Base-by-base conservation (phyloP, 2,797 vertebrate genomes). In the Erpetoichthys calabaricus region DNA sequence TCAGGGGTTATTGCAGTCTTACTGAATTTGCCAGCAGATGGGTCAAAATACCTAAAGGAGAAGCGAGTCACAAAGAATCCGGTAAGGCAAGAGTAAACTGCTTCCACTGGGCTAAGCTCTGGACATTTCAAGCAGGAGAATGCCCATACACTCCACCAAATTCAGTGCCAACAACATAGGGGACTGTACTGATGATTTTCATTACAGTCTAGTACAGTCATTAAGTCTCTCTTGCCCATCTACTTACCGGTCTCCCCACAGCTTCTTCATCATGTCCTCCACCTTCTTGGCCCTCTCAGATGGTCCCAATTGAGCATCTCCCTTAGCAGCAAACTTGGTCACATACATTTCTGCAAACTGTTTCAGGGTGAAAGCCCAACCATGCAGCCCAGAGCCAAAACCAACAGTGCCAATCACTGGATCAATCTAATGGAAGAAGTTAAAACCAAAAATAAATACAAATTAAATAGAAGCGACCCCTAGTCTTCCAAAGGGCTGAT, bases 221-320 rank as follows among this genome's bases (percentile, higher is more conserved):
- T 25, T 25, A 25, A 25, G 25, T 25, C 25, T 25, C 25, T 25
- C 25, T 25, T 25, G 25, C 47, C 41, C 8, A 8, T 5, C 8
- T 44, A 8, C 87, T 72, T 59, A 96, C 95, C 85, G 78, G 51
- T 95, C 89, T 58, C 95, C 94, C 95, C 94, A 97, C 61, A 98
- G 80, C 66, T 94, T 97, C 77, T 93, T 98, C 94, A 97, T 98
- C 91, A 98, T 94, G 65, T 96, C 94, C 57, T 97, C 95, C 3
- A 98, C 94, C 64, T 97, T 98, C 84, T 91, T 97, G 78, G 86
- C 88, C 47, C 80, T 82, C 61, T 95, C 94, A 0, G 52, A 68
- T 0, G 87, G 4, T 2, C 75, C 70, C 68, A 94, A 64, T 62
- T 89, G 79, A 46, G 82, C 68, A 7, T 93, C 90, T 0, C 91